These are phyloP conservation scores for Remorina albescens DNA, from an alignment of 2,797 vertebrate species.

Conservation along the genomic window DNA sequence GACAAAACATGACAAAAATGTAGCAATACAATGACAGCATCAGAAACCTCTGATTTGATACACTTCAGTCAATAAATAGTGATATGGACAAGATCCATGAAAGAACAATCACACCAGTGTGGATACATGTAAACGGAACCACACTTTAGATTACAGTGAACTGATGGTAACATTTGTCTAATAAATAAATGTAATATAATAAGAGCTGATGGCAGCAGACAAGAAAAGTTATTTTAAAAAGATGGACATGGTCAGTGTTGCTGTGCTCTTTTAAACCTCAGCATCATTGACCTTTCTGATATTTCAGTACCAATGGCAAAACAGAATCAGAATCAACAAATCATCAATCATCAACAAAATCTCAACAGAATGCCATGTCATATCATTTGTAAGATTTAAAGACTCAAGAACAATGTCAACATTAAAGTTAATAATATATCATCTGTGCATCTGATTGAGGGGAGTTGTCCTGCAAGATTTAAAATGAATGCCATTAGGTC, in stretches of 20 bases:
- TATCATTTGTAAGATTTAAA: neutral
- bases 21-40: neutral
- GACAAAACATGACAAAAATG: neutral
- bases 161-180: neutral
- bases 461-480: neutral
- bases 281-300: neutral
- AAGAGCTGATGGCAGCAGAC: conserved; percentile 3
- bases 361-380: neutral
- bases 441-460: neutral
- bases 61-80: conserved; percentile 9
- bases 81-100: neutral
- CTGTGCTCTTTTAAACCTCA: conserved; percentile 18
- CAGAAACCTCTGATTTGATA: conserved; percentile 8
- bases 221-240: neutral
- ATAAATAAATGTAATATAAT: neutral
- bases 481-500: neutral
- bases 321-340: too few species aligned
- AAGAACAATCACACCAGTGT: neutral
- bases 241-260: neutral
- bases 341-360: too few species aligned
- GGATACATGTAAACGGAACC: conserved; percentile 22
- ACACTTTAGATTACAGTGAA: conserved; percentile 11
- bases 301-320: neutral
- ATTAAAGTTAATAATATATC: neutral
- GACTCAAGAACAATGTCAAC: neutral